Evolutionary conservation across 1,140 invertebrate genomes (phyloP).

Genomic region (Cepaea nemoralis): DNA sequence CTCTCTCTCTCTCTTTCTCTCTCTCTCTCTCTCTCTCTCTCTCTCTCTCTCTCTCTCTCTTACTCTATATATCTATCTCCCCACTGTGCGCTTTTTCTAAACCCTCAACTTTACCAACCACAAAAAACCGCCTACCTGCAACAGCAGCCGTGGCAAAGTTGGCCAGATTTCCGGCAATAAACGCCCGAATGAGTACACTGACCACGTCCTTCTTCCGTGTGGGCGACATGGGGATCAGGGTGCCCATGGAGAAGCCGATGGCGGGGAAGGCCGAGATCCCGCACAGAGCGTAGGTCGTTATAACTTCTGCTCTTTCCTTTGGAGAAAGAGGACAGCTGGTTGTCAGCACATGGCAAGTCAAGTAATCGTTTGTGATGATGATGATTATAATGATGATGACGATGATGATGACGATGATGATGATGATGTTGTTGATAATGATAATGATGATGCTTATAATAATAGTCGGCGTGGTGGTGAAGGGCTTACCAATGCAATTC

Average conservation of each 20-base stretch:
- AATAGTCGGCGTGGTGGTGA: too few relatives aligned
- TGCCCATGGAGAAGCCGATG: slow-evolving; percentile 13
- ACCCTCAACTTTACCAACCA: too few relatives aligned
- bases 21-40: slow-evolving; percentile 7
- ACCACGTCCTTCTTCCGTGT: slow-evolving; percentile 15
- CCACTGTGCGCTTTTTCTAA: too few relatives aligned
- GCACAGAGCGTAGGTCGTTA: slow-evolving; percentile 10
- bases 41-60: slow-evolving; percentile 13
- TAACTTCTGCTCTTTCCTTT: slow-evolving; percentile 24
- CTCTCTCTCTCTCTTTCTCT: background rate
- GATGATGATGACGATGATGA: too few relatives aligned
- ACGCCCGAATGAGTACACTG: background rate
- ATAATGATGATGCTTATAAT: too few relatives aligned
- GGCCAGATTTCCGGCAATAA: slow-evolving; percentile 24
- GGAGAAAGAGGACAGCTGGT: background rate
- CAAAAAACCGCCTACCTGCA: slow-evolving; percentile 3
- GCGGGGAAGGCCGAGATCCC: background rate
- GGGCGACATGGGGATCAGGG: background rate
- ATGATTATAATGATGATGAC: too few relatives aligned
- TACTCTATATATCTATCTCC: background rate
- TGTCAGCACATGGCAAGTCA: too few relatives aligned
- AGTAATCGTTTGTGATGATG: too few relatives aligned
- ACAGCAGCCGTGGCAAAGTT: slow-evolving; percentile 14
- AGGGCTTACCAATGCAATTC: too few relatives aligned
- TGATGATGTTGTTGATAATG: too few relatives aligned